Percentiles rank a stretch among this genome's conserved stretches.
phyloP scores from a whole-genome alignment of 1,140 invertebrate species.

The Carposina sasakii region DNA sequence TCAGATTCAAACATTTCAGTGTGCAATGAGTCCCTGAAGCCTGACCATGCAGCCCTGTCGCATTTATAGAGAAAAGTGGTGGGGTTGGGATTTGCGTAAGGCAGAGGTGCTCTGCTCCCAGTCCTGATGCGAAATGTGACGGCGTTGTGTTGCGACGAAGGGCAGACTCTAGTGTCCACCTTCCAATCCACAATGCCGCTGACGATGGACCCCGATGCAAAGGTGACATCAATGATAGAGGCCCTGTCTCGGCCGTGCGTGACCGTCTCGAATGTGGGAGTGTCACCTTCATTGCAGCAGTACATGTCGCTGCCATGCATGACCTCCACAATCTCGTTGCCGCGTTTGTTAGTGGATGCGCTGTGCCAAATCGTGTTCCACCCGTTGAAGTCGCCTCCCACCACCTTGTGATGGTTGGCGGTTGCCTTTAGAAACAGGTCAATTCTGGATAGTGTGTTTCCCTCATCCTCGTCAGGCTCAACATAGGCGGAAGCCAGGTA shows the following conservation, averaged over 20 bases:
- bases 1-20: neutral
- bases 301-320: neutral
- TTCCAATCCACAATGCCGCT: conserved; percentile 10
- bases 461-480: conserved; percentile 9
- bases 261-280: conserved; percentile 14
- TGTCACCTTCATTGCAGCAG: conserved; percentile 10
- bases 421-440: too few species aligned
- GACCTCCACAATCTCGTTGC: neutral
- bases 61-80: conserved; percentile 6
- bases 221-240: conserved; percentile 18
- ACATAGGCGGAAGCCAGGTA: conserved; percentile 12
- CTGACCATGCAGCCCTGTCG: neutral
- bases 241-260: conserved; percentile 10
- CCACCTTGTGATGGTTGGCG: neutral
- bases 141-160: conserved; percentile 17
- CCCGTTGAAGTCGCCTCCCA: conserved; percentile 16
- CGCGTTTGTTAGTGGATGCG: neutral
- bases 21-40: conserved; percentile 3
- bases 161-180: conserved; percentile 11
- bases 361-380: conserved; percentile 10
- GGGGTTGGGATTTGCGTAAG: neutral
- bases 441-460: neutral
- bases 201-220: neutral
- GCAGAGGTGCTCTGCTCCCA: too few species aligned
- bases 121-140: conserved; percentile 8